Evolutionary conservation across 2,888 invertebrate genomes (phyloP).

Genomic region (Nomada fucata): DNA sequence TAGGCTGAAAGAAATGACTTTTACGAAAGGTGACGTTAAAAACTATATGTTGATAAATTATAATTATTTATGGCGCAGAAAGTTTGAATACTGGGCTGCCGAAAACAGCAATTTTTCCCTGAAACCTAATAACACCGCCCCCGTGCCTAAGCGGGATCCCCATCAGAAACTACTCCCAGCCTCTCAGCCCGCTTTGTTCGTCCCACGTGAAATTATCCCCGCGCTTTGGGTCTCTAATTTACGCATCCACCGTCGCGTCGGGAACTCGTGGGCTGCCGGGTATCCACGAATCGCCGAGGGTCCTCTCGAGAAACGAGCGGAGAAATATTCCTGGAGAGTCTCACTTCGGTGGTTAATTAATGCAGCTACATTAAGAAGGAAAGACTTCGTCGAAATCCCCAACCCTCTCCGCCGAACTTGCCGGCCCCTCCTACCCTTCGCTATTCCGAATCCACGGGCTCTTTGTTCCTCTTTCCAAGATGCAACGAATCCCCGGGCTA

Average conservation of each 20-base stretch:
- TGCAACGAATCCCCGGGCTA: conserved; percentile 61
- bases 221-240: conserved; percentile 29
- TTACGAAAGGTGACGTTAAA: too few species aligned
- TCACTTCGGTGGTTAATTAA: conserved; percentile 75
- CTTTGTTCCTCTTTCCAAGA: conserved; percentile 5
- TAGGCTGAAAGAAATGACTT: too few species aligned
- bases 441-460: background rate
- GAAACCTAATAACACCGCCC: too few species aligned
- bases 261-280: conserved; percentile 39
- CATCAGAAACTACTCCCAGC: background rate
- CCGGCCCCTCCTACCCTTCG: conserved; percentile 27
- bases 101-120: too few species aligned
- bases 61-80: too few species aligned
- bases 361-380: conserved; percentile 74
- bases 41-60: too few species aligned
- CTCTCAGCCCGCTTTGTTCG: background rate
- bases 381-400: conserved; percentile 42
- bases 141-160: background rate
- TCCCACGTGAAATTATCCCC: background rate
- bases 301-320: conserved; percentile 40
- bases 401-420: conserved; percentile 52
- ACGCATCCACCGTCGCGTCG: conserved; percentile 11
- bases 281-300: conserved; percentile 47
- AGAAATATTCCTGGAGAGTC: conserved; percentile 69
- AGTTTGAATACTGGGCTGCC: too few species aligned